These are phyloP conservation scores for Melanotaenia duboulayi DNA, from an alignment of 2,113 vertebrate species.

Conservation along the genomic window DNA sequence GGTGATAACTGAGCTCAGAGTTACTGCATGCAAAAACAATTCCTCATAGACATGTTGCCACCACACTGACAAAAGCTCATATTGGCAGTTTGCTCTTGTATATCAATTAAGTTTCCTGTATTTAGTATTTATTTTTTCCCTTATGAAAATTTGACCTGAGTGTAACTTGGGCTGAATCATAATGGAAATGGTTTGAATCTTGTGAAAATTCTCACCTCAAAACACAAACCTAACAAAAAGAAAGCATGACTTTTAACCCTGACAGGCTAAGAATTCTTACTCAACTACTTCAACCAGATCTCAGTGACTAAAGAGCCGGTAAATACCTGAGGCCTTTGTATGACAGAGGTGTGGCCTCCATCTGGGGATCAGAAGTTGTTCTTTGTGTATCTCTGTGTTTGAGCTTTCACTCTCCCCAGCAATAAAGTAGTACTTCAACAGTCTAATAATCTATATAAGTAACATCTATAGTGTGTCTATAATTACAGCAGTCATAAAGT, in stretches of 20 bases:
- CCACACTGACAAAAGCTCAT: background rate
- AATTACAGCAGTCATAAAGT: constrained; percentile 1
- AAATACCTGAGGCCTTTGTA: constrained; percentile 1
- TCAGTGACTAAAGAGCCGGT: background rate
- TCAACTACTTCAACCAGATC: constrained; percentile 26
- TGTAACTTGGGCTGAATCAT: background rate
- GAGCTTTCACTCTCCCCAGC: background rate
- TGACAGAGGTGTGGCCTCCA: constrained; percentile 15
- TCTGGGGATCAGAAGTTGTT: background rate
- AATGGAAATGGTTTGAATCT: background rate
- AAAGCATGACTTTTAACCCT: background rate
- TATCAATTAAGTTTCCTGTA: background rate
- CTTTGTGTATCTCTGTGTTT: constrained; percentile 3
- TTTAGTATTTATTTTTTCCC: background rate
- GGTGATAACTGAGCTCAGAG: constrained; percentile 1
- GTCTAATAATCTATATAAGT: background rate
- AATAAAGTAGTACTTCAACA: background rate
- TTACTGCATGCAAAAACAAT: background rate
- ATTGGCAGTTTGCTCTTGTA: background rate
- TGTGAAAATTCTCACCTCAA: background rate
- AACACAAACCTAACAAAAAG: background rate
- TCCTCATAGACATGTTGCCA: background rate
- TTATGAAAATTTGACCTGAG: background rate
- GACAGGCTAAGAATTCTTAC: constrained; percentile 17
- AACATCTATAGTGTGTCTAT: constrained; percentile 19